Conservation (phyloP, 2,113 vertebrate species). For the Vulpes ferrilata region DNA sequence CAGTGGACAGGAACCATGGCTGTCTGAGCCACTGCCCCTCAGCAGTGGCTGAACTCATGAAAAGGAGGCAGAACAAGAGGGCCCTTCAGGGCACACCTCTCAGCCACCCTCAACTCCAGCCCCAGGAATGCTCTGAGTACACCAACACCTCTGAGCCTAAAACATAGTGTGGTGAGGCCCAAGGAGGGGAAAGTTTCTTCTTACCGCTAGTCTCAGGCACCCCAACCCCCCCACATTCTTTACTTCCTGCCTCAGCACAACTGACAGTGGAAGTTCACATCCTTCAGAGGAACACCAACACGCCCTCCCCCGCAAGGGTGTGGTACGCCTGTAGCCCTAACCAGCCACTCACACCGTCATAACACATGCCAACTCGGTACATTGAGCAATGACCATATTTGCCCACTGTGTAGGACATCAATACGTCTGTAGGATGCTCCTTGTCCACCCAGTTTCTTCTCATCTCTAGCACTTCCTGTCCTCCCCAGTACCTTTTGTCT, state of each 20-base stretch:
- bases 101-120: not conserved
- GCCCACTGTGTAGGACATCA: not conserved
- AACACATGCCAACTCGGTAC: not conserved
- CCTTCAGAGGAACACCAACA: not conserved
- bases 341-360: not conserved
- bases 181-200: not conserved
- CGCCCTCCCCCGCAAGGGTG: too few species aligned
- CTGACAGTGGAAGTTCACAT: not conserved
- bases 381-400: not conserved
- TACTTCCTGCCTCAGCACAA: not conserved
- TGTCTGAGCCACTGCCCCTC: not conserved
- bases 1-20: rapidly evolving
- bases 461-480: not conserved
- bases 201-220: not conserved
- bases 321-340: not conserved
- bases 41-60: not conserved
- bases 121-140: not conserved
- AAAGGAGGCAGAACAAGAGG: not conserved
- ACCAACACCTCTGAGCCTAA: not conserved
- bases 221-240: not conserved
- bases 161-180: not conserved
- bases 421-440: not conserved
- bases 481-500: not conserved
- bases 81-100: not conserved
- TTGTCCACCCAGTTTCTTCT: not conserved